Percentiles rank a stretch among this genome's conserved stretches.
These are phyloP conservation scores for Drosophila ohnishii DNA, from an alignment of 1,140 invertebrate genomes.

Conservation along the genomic window DNA sequence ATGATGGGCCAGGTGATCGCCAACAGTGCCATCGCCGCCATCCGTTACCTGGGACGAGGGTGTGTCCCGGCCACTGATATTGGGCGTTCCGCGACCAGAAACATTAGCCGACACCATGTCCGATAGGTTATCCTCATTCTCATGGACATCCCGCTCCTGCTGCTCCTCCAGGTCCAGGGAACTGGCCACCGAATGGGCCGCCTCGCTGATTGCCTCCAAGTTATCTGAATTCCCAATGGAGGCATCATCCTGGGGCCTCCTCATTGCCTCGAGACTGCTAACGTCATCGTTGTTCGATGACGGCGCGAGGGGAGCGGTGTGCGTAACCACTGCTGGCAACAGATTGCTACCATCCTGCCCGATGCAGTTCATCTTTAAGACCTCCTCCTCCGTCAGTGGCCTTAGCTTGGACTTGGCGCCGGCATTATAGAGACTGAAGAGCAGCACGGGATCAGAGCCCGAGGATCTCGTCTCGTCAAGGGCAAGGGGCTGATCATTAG, in stretches of 20 bases:
- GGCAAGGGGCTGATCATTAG: background rate
- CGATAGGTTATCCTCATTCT: slow-evolving; percentile 93
- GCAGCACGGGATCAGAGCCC: slow-evolving; percentile 44
- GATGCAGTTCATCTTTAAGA: slow-evolving; percentile 82
- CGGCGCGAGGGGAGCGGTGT: slow-evolving; percentile 34
- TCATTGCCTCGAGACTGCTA: slow-evolving; percentile 68
- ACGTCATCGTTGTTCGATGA: slow-evolving; percentile 75
- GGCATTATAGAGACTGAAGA: slow-evolving; percentile 76
- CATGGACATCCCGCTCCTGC: slow-evolving; percentile 86
- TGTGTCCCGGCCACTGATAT: slow-evolving; percentile 93
- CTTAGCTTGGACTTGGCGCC: slow-evolving; percentile 75
- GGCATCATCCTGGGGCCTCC: slow-evolving; percentile 90
- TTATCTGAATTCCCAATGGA: slow-evolving; percentile 95
- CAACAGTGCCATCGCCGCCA: slow-evolving; percentile 86
- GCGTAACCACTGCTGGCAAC: slow-evolving; percentile 37
- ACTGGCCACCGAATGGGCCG: slow-evolving; percentile 94
- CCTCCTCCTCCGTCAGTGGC: slow-evolving; percentile 78
- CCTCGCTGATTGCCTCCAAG: slow-evolving; percentile 96
- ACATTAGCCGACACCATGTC: slow-evolving; percentile 99
- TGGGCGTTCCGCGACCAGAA: slow-evolving; percentile 92
- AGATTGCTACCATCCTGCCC: slow-evolving; percentile 61
- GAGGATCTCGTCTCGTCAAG: slow-evolving; percentile 1
- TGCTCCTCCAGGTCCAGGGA: slow-evolving; percentile 95
- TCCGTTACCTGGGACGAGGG: slow-evolving; percentile 95
- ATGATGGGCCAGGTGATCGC: slow-evolving; percentile 54